phyloP scores from a whole-genome alignment of 2,113 vertebrate species.

The Centropus bengalensis region DNA sequence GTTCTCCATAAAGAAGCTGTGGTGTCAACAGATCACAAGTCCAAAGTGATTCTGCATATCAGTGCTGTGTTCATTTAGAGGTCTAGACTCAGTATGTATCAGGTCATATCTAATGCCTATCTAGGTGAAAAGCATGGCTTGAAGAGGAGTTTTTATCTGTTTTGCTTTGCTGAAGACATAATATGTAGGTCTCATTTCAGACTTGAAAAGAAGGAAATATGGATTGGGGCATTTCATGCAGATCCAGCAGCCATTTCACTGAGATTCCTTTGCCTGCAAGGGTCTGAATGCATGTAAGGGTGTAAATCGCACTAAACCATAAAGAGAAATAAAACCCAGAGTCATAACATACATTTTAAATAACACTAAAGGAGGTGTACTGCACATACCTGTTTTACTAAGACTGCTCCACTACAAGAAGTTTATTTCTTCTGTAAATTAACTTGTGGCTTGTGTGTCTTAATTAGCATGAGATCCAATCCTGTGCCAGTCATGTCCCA shows the following conservation, averaged over 20 bases:
- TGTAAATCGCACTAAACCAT: background rate
- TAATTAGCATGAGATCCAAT: background rate
- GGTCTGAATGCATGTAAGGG: background rate
- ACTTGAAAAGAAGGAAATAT: background rate
- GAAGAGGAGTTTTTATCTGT: background rate
- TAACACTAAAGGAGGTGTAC: background rate
- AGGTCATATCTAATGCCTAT: background rate
- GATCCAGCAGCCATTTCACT: background rate
- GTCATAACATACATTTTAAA: background rate
- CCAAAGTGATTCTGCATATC: background rate
- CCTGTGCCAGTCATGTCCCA: background rate
- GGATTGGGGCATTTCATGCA: background rate
- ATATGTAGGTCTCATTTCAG: background rate
- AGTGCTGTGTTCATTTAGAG: background rate
- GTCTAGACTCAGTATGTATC: background rate
- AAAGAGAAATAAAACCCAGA: background rate
- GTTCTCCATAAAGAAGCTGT: background rate
- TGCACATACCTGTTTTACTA: background rate
- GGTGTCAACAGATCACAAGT: background rate
- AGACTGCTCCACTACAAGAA: background rate
- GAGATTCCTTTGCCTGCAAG: background rate
- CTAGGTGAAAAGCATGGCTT: background rate
- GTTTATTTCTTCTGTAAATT: constrained; percentile 9
- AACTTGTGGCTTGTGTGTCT: background rate
- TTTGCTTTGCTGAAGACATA: background rate